These are phyloP conservation scores for Haplotaxodon microlepis DNA, from an alignment of 2,113 vertebrate species.

Conservation along the genomic window DNA sequence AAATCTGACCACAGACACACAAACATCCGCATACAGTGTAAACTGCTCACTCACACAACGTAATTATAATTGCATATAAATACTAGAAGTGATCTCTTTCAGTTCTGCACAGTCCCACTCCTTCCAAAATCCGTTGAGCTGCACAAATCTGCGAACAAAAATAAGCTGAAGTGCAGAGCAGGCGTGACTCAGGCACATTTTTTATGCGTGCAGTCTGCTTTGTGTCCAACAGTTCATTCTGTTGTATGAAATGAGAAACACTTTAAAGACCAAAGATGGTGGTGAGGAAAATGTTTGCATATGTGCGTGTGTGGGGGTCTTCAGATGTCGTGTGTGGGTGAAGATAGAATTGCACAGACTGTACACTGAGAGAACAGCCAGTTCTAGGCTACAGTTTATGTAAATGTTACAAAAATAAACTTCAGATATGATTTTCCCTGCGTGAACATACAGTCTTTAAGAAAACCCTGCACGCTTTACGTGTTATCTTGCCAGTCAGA, in stretches of 20 bases:
- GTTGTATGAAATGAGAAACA: not conserved
- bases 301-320: not conserved
- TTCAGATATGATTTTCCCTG: not conserved
- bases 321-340: conserved; percentile 13
- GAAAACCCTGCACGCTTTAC: not conserved
- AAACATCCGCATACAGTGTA: not conserved
- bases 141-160: not conserved
- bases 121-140: not conserved
- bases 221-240: not conserved
- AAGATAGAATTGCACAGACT: not conserved
- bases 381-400: not conserved
- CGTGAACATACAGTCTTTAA: not conserved
- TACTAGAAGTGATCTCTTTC: not conserved
- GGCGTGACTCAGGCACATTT: not conserved
- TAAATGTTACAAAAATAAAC: not conserved
- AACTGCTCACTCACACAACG: not conserved
- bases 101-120: not conserved
- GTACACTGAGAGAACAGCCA: not conserved
- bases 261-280: not conserved
- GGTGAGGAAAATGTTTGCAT: not conserved
- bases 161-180: not conserved
- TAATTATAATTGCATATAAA: not conserved
- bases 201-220: not conserved
- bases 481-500: not conserved
- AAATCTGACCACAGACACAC: not conserved